phyloP scores from a whole-genome alignment of 1,140 invertebrate species.

The Bombus affinis region DNA sequence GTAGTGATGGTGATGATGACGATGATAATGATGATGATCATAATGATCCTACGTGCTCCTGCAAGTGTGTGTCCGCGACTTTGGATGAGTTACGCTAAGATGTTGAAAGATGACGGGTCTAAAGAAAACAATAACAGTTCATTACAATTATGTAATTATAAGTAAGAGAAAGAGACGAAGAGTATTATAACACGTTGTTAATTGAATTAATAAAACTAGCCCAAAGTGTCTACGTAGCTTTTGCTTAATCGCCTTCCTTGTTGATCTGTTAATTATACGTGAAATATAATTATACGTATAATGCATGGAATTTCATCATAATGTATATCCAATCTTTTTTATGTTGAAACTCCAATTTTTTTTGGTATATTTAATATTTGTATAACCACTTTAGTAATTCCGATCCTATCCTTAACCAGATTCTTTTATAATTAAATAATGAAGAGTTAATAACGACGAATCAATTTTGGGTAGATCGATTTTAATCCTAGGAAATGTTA shows the following conservation, averaged over 20 bases:
- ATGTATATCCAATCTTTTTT: not conserved
- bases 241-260: not conserved
- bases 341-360: too few relatives aligned
- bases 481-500: not conserved
- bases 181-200: slow-evolving; percentile 83
- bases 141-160: slow-evolving; percentile 83
- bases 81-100: slow-evolving; percentile 76
- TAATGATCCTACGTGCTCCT: slow-evolving; percentile 70
- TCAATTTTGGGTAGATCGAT: not conserved
- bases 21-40: slow-evolving; percentile 58
- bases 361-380: too few relatives aligned
- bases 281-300: not conserved
- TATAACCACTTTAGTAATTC: not conserved
- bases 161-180: slow-evolving; percentile 81
- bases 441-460: not conserved
- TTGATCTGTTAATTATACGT: not conserved
- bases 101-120: slow-evolving; percentile 79
- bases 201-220: slow-evolving; percentile 83
- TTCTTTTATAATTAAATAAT: not conserved
- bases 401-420: not conserved
- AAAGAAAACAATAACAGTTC: slow-evolving; percentile 82
- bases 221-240: slow-evolving; percentile 73
- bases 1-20: slow-evolving; percentile 40
- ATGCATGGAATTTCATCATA: not conserved
- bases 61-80: slow-evolving; percentile 74